Evolutionary conservation across 2,797 vertebrate genomes (phyloP), one percentile per base, ranked within the genome.

Genomic region (Glossophaga mutica): DNA sequence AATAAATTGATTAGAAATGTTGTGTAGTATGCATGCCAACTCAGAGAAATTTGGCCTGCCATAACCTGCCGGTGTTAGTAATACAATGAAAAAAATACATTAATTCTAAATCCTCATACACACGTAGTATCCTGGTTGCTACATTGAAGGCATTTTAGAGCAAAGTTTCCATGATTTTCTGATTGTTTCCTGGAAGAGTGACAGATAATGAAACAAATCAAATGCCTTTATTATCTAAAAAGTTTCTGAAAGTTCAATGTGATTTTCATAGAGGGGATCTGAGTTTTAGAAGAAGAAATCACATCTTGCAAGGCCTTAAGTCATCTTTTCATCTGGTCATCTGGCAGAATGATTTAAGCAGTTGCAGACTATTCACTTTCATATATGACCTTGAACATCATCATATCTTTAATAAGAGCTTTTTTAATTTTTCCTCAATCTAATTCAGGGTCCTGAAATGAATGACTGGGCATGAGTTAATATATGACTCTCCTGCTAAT

Each of bases 381-480:
- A 67, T 4, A 82, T 57, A 85, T 50, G 65, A 96, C 94, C 76
- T 96, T 97, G 85, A 91, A 59, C 42, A 94, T n/a, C 70, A 74
- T 18, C 10, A 0, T 50, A 77, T 39, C 29, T 87, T 83, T 81
- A 70, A 62, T 34, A 68, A 77, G n/a, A 74, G 3, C 9, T 76
- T 22, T 55, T 19, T n/a, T 14, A 3, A 44, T 24, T 67, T 52
- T 55, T 78, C 77, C 32, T 94, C 62, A 71, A 57, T n/a, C 26
- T 95, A 93, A 84, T 87, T 79, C 52, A 81, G 1, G 52, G 42
- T 32, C 84, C 91, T 84, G 32, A 96, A 94, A 77, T 92, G 81
- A 97, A 84, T 94, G 77, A 78, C 70, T 81, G 48, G n/a, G 34
- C 71, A 71, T 78, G 29, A 57, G 29, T 93, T 97, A 96, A 92